A percentile compares a stretch with the other conserved stretches of the same genome.
Conservation (phyloP, 2,888 invertebrate species). For the Acleris literana region DNA sequence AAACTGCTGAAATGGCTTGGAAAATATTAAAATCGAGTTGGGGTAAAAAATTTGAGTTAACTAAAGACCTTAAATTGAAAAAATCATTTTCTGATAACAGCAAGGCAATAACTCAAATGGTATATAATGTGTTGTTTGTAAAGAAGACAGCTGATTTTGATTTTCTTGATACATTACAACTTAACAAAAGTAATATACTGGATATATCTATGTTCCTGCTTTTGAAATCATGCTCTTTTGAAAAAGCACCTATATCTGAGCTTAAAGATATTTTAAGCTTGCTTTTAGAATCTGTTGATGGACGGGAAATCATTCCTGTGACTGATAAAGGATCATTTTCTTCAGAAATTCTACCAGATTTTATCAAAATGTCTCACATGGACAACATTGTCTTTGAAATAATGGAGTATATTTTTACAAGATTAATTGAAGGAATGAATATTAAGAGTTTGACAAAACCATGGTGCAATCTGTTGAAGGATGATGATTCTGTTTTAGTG, state of each 20-base stretch:
- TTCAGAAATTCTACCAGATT: constrained; percentile 58
- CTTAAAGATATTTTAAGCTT: constrained; percentile 68
- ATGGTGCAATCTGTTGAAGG: constrained; percentile 72
- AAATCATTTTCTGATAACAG: constrained; percentile 49
- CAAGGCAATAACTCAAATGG: constrained; percentile 54
- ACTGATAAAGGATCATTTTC: constrained; percentile 55
- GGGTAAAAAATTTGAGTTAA: constrained; percentile 62
- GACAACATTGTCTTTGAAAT: constrained; percentile 82
- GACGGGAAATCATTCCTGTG: constrained; percentile 57
- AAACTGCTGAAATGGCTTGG: constrained; percentile 58
- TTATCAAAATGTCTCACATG: constrained; percentile 61
- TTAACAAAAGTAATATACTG: constrained; percentile 42
- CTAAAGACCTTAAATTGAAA: constrained; percentile 49
- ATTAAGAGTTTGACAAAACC: constrained; percentile 64
- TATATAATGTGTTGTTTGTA: constrained; percentile 64
- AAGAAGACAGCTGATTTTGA: constrained; percentile 55
- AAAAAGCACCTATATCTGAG: constrained; percentile 62
- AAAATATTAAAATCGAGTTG: constrained; percentile 67
- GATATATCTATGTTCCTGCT: constrained; percentile 71
- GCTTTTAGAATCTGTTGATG: constrained; percentile 69
- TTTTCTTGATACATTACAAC: constrained; percentile 27
- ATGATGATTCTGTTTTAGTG: constrained; percentile 65
- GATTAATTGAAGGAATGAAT: constrained; percentile 75
- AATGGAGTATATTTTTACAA: constrained; percentile 80
- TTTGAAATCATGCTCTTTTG: constrained; percentile 71